Base-by-base conservation (phyloP, 2,797 vertebrate genomes). In the Dallia pectoralis region DNA sequence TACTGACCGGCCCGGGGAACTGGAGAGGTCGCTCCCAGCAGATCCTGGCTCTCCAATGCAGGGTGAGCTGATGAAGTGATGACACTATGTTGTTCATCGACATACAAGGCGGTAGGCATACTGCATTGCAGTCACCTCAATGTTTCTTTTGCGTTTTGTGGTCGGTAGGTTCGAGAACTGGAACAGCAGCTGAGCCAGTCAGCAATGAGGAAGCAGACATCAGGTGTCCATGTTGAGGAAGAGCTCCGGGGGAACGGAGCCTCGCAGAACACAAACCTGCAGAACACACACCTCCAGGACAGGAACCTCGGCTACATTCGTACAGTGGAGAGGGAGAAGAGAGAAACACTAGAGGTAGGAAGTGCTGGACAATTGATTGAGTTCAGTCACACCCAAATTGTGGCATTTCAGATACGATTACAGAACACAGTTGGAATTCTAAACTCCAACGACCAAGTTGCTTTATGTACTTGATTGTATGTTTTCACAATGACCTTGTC, bases 11-110 rank as follows among this genome's bases (percentile, higher is more conserved):
- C n/a, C 91, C 93, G 0, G 94, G 96, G 64, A 92, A 80, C 82
- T 98, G 96, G 90, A 92, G 97, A 77, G 97, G 97, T 2, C 93
- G 97, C 29, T 93, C 97, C 3, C 97, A 99, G 83, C 96, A 98
- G 82, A 97, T 98, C 51, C 92, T 98, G 0, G 85, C 91, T 80
- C 88, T 99, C 36, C 96, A 98, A 77, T 92, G 84, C 78, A 94
- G 92, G 94, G 97, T 98, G 81, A 93, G 92, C 53, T 19, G 4
- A 73, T 0, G 71, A 44, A 32, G 15, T 63, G 29, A 27, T 32
- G 22, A 59, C n/a, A 51, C 16, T 51, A 59, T 25, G 11, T 12
- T 59, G 11, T 27, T 59, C 9, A 59, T 27, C 1, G 9, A 25
- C 53, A 59, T 59, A 59, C 11, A 59, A 14, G 53, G 53, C 25